Percentiles rank a stretch among this genome's conserved stretches.
Conservation (phyloP, 2,888 invertebrate species). For the Anthoptus insignis region DNA sequence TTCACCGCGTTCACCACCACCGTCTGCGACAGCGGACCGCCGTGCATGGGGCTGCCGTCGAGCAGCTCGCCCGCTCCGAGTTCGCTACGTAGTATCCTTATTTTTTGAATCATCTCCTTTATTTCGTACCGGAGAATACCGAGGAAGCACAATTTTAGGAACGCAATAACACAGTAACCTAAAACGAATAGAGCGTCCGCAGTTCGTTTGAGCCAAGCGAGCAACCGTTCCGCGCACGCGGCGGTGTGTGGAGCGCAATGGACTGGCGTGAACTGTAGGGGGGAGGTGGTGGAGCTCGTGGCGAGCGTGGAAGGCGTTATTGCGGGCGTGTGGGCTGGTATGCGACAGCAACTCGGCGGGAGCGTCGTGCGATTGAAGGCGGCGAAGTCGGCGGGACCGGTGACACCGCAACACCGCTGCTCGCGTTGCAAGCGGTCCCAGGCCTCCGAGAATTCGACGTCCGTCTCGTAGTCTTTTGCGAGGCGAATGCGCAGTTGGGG, state of each 20-base stretch:
- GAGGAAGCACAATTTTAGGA: slow-evolving; percentile 96
- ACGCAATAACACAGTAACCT: slow-evolving; percentile 96
- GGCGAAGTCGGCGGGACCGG: slow-evolving; percentile 86
- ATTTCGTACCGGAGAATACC: slow-evolving; percentile 96
- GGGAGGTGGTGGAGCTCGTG: slow-evolving; percentile 68
- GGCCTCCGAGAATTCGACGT: slow-evolving; percentile 90
- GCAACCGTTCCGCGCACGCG: slow-evolving; percentile 92
- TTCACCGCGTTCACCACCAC: slow-evolving; percentile 84
- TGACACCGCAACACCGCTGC: slow-evolving; percentile 93
- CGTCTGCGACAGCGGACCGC: slow-evolving; percentile 80
- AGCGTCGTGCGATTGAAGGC: slow-evolving; percentile 74
- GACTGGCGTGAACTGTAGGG: slow-evolving; percentile 70
- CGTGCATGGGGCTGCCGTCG: slow-evolving; percentile 79
- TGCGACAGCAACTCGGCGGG: slow-evolving; percentile 80
- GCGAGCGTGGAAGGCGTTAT: slow-evolving; percentile 84
- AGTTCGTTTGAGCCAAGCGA: slow-evolving; percentile 92
- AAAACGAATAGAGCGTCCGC: slow-evolving; percentile 94
- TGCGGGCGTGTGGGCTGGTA: slow-evolving; percentile 73
- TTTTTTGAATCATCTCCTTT: slow-evolving; percentile 97
- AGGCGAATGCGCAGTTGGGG: slow-evolving; percentile 88
- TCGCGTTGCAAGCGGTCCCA: slow-evolving; percentile 93
- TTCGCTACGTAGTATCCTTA: slow-evolving; percentile 92
- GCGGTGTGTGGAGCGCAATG: slow-evolving; percentile 81
- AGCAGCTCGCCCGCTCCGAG: slow-evolving; percentile 84
- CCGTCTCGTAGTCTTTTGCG: slow-evolving; percentile 91